Percentiles rank a stretch among this genome's conserved stretches.
Evolutionary conservation across 2,888 invertebrate species (phyloP).

Genomic region (Beris chalybata): DNA sequence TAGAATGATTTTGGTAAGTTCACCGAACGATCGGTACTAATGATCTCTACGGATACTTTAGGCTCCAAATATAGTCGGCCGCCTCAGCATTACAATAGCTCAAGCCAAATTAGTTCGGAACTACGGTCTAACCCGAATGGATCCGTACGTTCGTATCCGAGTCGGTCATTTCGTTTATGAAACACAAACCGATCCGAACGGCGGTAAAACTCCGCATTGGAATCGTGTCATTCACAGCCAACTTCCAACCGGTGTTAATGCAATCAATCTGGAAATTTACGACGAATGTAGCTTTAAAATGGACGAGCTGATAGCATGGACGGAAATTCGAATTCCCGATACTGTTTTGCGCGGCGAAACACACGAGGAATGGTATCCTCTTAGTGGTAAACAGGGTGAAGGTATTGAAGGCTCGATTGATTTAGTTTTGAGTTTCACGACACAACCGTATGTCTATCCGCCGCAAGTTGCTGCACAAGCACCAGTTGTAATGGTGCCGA

Average conservation of each 20-base stretch:
- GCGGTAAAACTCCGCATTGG: constrained; percentile 94
- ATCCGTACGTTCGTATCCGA: constrained; percentile 90
- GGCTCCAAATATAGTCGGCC: constrained; percentile 58
- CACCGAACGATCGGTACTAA: background rate
- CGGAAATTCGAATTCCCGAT: constrained; percentile 83
- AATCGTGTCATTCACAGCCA: constrained; percentile 82
- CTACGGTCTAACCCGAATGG: constrained; percentile 94
- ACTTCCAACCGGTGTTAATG: constrained; percentile 84
- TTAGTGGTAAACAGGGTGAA: constrained; percentile 94
- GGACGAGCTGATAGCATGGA: constrained; percentile 95
- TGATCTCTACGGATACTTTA: constrained; percentile 28
- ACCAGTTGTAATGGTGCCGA: constrained; percentile 73
- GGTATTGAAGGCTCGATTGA: constrained; percentile 92
- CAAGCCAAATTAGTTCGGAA: constrained; percentile 93
- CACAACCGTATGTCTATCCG: constrained; percentile 59
- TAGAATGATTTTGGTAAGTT: constrained; percentile 17
- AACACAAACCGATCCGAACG: constrained; percentile 92
- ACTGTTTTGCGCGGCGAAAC: constrained; percentile 85
- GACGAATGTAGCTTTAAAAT: constrained; percentile 96
- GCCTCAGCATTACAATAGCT: constrained; percentile 81
- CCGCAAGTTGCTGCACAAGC: constrained; percentile 59
- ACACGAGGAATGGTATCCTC: constrained; percentile 91
- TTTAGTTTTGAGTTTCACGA: constrained; percentile 76
- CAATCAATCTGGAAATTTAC: constrained; percentile 90
- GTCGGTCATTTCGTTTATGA: constrained; percentile 95